Percentiles rank a stretch among this genome's conserved stretches.
phyloP scores from a whole-genome alignment of 2,888 invertebrate species.

The Oxyteleia sp. region DNA sequence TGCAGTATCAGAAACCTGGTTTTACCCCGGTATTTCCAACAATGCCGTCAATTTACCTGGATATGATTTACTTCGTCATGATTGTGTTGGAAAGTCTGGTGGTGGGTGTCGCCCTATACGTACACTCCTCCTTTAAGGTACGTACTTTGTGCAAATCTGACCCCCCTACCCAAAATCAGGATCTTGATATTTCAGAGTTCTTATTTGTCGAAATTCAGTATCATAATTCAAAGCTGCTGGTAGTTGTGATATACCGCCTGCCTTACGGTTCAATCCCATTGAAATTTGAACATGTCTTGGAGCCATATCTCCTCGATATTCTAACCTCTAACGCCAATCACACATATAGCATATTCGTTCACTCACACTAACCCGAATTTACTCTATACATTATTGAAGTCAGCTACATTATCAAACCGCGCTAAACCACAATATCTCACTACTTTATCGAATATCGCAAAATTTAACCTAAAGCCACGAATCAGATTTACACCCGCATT shows the following conservation, averaged over 20 bases:
- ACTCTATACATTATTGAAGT: too few species aligned
- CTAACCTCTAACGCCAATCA: too few species aligned
- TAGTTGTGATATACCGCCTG: background rate
- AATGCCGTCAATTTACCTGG: background rate
- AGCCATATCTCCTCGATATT: too few species aligned
- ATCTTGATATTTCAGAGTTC: background rate
- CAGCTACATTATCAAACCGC: too few species aligned
- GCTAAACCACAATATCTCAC: too few species aligned
- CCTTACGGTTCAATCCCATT: background rate
- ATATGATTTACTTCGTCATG: slow-evolving; percentile 1
- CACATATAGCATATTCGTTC: too few species aligned
- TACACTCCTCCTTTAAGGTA: background rate
- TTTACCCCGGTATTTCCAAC: background rate
- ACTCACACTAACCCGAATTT: too few species aligned
- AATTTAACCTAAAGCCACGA: too few species aligned
- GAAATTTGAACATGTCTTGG: background rate
- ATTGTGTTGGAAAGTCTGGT: background rate
- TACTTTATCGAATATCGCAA: too few species aligned
- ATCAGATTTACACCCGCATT: too few species aligned
- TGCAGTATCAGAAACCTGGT: too few species aligned
- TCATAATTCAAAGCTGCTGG: background rate
- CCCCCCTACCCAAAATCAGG: too few species aligned
- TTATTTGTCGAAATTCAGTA: background rate
- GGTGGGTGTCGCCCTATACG: background rate
- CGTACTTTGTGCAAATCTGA: background rate